phyloP scores from a whole-genome alignment of 2,888 invertebrate genomes.

The Agrochola macilenta region DNA sequence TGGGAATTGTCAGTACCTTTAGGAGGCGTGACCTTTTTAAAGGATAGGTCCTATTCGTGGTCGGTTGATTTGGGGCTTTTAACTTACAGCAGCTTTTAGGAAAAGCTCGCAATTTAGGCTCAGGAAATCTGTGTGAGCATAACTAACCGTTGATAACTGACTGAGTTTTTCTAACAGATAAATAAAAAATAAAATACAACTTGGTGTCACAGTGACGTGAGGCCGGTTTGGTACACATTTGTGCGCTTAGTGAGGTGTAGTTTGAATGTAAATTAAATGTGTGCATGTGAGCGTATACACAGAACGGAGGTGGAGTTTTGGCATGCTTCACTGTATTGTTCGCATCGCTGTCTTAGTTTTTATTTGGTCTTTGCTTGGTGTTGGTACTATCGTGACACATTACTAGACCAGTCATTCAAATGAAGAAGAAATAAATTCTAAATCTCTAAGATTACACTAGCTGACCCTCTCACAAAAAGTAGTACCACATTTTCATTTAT shows the following conservation, averaged over 20 bases:
- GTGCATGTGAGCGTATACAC: too few relatives aligned
- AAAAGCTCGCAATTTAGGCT: not conserved
- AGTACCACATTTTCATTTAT: slow-evolving; percentile 44
- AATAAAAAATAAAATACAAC: not conserved
- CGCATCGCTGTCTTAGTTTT: too few relatives aligned
- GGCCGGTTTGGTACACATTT: too few relatives aligned
- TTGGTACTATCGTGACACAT: not conserved
- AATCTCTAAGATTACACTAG: not conserved
- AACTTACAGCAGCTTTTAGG: not conserved
- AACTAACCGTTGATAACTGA: not conserved
- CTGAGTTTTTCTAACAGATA: not conserved
- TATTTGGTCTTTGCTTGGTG: not conserved
- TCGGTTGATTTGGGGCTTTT: too few relatives aligned
- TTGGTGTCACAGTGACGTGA: too few relatives aligned
- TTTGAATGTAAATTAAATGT: too few relatives aligned
- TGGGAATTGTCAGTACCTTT: not conserved
- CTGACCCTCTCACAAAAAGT: slow-evolving; percentile 32
- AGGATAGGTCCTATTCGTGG: too few relatives aligned
- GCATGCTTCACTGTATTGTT: too few relatives aligned
- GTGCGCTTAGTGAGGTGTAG: too few relatives aligned
- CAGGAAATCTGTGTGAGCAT: not conserved
- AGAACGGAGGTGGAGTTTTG: too few relatives aligned
- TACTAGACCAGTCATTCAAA: not conserved
- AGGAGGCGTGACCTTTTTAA: not conserved
- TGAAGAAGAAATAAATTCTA: slow-evolving; percentile 25